Evolutionary conservation across 2,113 vertebrate genomes (phyloP).

Genomic region (Osmerus mordax): DNA sequence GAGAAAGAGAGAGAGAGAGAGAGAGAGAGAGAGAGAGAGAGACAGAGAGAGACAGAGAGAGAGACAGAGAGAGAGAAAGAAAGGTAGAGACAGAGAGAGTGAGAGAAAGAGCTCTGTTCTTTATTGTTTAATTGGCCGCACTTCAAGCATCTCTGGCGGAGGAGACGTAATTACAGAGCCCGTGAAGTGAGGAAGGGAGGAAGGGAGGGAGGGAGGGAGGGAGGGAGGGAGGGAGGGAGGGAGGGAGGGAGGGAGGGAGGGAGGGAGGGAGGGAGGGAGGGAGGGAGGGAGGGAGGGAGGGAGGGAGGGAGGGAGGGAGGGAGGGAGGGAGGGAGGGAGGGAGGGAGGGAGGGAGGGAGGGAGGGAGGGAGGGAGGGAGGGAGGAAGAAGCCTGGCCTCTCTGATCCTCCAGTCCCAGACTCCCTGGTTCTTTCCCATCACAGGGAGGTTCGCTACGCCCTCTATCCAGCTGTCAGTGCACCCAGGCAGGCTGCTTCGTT

Average conservation of each 20-base stretch:
- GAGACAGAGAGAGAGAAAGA: no score
- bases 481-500: slow-evolving; percentile 4
- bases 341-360: no score
- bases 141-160: slow-evolving; percentile 57
- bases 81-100: no score
- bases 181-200: background rate
- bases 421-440: slow-evolving; percentile 38
- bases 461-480: slow-evolving; percentile 43
- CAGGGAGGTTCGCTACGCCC: slow-evolving; percentile 17
- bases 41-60: slow-evolving; percentile 26
- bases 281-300: no score
- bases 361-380: no score
- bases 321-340: no score
- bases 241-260: no score
- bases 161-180: slow-evolving; percentile 62
- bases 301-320: no score
- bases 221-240: no score
- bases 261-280: no score
- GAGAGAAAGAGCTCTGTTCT: slow-evolving; percentile 41
- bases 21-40: background rate
- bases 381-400: slow-evolving; percentile 24
- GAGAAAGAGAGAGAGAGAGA: no score
- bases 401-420: slow-evolving; percentile 38
- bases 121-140: slow-evolving; percentile 67
- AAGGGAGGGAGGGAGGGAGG: slow-evolving; percentile 30